Evolutionary conservation across 2,888 invertebrate species (phyloP).

Genomic region (Shargacucullia verbasci): DNA sequence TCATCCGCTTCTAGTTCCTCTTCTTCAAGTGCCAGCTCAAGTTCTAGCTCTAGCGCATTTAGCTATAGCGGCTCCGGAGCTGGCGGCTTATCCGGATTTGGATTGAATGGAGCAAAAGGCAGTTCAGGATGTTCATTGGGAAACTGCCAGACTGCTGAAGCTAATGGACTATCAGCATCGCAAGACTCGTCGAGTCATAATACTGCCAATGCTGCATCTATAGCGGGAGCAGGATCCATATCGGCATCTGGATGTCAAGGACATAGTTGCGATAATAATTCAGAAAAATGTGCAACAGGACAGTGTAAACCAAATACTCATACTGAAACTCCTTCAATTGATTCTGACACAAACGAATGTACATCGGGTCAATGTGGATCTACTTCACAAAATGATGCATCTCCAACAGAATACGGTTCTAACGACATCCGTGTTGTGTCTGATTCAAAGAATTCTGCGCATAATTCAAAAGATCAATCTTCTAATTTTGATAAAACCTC

Average conservation of each 20-base stretch:
- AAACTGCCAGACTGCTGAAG: slow-evolving; percentile 55
- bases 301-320: slow-evolving; percentile 46
- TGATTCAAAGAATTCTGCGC: slow-evolving; percentile 25
- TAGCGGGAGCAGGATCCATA: slow-evolving; percentile 32
- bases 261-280: slow-evolving; percentile 57
- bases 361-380: slow-evolving; percentile 51
- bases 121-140: slow-evolving; percentile 56
- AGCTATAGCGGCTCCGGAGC: slow-evolving; percentile 71
- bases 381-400: slow-evolving; percentile 7
- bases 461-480: slow-evolving; percentile 27
- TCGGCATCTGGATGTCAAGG: slow-evolving; percentile 63
- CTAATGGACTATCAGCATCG: slow-evolving; percentile 25
- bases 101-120: slow-evolving; percentile 51
- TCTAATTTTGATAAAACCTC: slow-evolving; percentile 28
- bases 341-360: slow-evolving; percentile 53
- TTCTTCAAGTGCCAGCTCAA: slow-evolving; percentile 81
- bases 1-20: slow-evolving; percentile 81
- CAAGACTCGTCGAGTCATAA: slow-evolving; percentile 25
- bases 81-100: slow-evolving; percentile 41
- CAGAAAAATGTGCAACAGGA: slow-evolving; percentile 63
- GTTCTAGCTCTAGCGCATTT: slow-evolving; percentile 75
- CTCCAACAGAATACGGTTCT: slow-evolving; percentile 16
- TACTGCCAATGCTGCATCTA: slow-evolving; percentile 54
- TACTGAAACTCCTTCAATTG: slow-evolving; percentile 34
- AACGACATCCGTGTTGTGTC: slow-evolving; percentile 48